Evolutionary conservation across 2,797 vertebrate genomes (phyloP).

Genomic region (Notamacropus eugenii): DNA sequence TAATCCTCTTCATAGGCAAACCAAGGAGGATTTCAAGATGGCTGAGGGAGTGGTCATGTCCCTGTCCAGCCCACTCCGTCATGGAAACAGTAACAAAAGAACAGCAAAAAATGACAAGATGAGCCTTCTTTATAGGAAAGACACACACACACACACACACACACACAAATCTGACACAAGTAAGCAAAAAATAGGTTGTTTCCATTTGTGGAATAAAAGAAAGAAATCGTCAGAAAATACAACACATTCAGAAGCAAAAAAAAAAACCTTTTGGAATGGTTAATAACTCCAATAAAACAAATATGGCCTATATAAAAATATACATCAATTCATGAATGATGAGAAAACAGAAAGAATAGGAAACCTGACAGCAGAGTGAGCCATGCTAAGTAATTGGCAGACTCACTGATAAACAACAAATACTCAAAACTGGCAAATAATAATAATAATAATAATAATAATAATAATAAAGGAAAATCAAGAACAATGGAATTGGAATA

Average conservation of each 20-base stretch:
- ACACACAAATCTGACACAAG: not conserved
- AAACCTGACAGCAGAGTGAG: not conserved
- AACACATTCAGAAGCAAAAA: not conserved
- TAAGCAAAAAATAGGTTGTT: not conserved
- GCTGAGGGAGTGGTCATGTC: not conserved
- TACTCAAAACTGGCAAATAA: not conserved
- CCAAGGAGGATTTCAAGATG: not conserved
- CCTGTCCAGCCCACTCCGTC: not conserved
- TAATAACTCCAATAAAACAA: not conserved
- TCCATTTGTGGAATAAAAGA: not conserved
- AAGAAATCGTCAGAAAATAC: not conserved
- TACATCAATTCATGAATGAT: not conserved
- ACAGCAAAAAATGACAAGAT: not conserved
- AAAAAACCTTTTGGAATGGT: not conserved
- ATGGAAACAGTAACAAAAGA: not conserved
- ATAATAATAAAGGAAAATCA: not conserved
- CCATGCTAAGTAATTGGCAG: not conserved
- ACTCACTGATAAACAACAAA: not conserved
- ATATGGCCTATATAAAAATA: not conserved
- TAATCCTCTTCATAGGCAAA: not conserved
- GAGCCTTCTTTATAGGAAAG: not conserved
- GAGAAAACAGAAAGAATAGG: not conserved
- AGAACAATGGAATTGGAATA: not conserved
- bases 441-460: too few relatives aligned
- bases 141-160: not conserved